Base-by-base conservation (phyloP, 2,888 invertebrate species). In the Platycheirus albimanus region DNA sequence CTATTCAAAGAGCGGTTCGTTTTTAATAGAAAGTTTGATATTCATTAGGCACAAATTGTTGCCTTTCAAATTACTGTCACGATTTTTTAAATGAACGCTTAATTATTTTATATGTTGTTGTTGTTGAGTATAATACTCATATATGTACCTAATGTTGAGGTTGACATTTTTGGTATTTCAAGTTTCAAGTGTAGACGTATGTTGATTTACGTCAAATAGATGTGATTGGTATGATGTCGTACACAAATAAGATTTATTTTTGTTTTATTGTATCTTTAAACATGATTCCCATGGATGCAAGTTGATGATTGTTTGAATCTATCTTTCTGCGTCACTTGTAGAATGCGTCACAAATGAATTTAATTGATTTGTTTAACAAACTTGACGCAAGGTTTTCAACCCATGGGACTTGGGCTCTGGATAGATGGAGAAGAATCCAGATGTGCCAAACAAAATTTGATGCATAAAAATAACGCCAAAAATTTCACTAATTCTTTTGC, bases 11-110 rank as follows among this genome's bases (percentile, higher is more conserved):
- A 33, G 30, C 30, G 5, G 30, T 33, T 33, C 5, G 3, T 8
- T 33, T 33, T 33, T 8, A 8, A 33, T 33, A 33, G 30, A 33
- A 33, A 33, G 5, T 8, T 33, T 33, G 30, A 33, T 33, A 33
- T 33, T 33, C 30, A 33, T 33, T 24, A 24, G 24, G 24, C 24
- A 24, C 24, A 24, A 45, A 45, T 72, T 52, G 63, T 64, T 47
- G n/a, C 45, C 58, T 67, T 75, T 67, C 67, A 19, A 75, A 75
- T 75, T 75, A 67, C 58, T 67, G 75, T 75, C 75, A 75, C 75
- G 75, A 61, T 56, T 56, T 43, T 28, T 58, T 66, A 33, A 75
- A 75, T 67, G 41, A 75, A 75, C 43, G 58, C 24, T 51, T 13
- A 33, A 58, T 38, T 43, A 33, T 47, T 36, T 20, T 15, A n/a